These are phyloP conservation scores for Choreutis nemorana DNA, from an alignment of 2,888 invertebrate genomes.

Conservation along the genomic window DNA sequence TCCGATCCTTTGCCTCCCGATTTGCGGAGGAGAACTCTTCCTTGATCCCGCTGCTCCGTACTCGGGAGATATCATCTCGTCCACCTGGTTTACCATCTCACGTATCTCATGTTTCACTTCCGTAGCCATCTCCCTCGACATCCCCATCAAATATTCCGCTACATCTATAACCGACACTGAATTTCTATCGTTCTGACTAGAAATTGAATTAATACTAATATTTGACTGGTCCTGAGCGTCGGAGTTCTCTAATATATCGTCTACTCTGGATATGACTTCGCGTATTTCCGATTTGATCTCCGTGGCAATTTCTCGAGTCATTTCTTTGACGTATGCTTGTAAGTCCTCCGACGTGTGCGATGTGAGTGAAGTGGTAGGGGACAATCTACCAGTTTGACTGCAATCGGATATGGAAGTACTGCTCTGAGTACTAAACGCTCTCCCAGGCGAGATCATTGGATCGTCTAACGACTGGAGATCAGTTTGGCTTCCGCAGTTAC, in stretches of 20 bases:
- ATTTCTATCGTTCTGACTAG: slow-evolving; percentile 71
- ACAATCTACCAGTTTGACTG: slow-evolving; percentile 60
- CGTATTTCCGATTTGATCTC: slow-evolving; percentile 85
- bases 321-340: slow-evolving; percentile 78
- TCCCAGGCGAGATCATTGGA: slow-evolving; percentile 50
- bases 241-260: slow-evolving; percentile 78
- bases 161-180: slow-evolving; percentile 79
- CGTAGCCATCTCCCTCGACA: slow-evolving; percentile 80
- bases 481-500: slow-evolving; percentile 78
- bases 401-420: slow-evolving; percentile 64
- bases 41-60: slow-evolving; percentile 34
- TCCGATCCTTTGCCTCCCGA: slow-evolving; percentile 39
- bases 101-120: slow-evolving; percentile 81
- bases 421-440: slow-evolving; percentile 46
- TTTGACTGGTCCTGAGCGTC: slow-evolving; percentile 66
- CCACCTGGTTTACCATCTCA: slow-evolving; percentile 77
- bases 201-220: slow-evolving; percentile 55
- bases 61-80: slow-evolving; percentile 70
- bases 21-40: slow-evolving; percentile 56
- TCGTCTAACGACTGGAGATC: slow-evolving; percentile 73
- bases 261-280: slow-evolving; percentile 81
- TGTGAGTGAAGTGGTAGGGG: slow-evolving; percentile 62
- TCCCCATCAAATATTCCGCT: slow-evolving; percentile 79
- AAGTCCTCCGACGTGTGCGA: slow-evolving; percentile 70
- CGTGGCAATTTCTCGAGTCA: slow-evolving; percentile 79